Conservation (phyloP, 2,113 vertebrate species). For the Arizona elegans region DNA sequence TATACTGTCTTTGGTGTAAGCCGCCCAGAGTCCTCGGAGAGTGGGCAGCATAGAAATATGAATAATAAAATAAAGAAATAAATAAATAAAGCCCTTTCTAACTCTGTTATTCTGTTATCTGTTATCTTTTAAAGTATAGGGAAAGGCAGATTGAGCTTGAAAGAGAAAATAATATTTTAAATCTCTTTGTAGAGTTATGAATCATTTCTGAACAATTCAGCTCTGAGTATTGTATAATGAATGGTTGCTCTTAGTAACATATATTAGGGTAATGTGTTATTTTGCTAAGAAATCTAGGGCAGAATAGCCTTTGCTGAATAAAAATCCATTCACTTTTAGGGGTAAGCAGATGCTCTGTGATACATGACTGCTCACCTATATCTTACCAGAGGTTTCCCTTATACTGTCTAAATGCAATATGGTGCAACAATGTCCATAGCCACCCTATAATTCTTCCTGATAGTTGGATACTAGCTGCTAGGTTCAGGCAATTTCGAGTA, state of each 20-base stretch:
- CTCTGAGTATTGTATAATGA: neutral
- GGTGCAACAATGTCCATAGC: neutral
- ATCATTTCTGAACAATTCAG: neutral
- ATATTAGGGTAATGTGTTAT: neutral
- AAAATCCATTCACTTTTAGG: neutral
- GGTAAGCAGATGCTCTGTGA: neutral
- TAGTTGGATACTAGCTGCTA: neutral
- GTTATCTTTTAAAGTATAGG: neutral
- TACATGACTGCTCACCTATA: neutral
- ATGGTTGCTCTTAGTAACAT: neutral
- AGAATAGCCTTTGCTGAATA: neutral
- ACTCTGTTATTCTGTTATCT: neutral
- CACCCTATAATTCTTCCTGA: neutral
- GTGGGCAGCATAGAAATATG: too few species aligned
- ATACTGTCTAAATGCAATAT: neutral
- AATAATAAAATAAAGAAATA: too few species aligned
- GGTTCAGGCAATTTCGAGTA: neutral
- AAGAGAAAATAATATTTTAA: neutral
- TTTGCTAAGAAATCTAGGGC: neutral
- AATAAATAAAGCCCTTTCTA: neutral
- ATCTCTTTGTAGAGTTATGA: neutral
- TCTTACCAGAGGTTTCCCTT: neutral
- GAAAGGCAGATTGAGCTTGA: neutral
- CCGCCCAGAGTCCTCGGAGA: too few species aligned
- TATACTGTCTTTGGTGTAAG: too few species aligned